Evolutionary conservation across 2,797 vertebrate genomes (phyloP).

Genomic region (Merluccius polli): DNA sequence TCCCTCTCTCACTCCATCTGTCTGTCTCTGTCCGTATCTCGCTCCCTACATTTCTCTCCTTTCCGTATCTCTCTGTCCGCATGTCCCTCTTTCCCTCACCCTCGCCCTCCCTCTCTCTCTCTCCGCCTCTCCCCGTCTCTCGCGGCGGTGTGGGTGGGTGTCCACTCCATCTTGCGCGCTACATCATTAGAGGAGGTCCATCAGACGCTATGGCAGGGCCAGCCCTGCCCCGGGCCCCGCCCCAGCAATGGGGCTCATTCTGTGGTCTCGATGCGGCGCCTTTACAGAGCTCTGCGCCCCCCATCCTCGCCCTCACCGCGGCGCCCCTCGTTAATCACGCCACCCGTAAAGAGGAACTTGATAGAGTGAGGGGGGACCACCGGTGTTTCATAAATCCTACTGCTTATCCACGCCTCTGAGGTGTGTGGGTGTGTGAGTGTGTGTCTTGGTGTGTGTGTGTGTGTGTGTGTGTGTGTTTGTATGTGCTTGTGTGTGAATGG

Average conservation of each 20-base stretch:
- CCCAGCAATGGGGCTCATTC: constrained; percentile 39
- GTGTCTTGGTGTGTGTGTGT: constrained; percentile 15
- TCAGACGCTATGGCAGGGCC: constrained; percentile 46
- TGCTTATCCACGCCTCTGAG: constrained; percentile 69
- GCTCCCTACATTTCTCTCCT: constrained; percentile 17
- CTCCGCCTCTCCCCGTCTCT: not conserved
- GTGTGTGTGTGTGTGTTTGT: constrained; percentile 44
- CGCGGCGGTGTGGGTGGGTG: constrained; percentile 25
- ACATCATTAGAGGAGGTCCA: constrained; percentile 57
- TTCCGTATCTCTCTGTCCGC: constrained; percentile 39
- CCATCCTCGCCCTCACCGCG: constrained; percentile 46
- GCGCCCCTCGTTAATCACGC: constrained; percentile 64
- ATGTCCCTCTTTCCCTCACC: constrained; percentile 17
- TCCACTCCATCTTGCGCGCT: constrained; percentile 56
- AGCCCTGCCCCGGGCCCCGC: constrained; percentile 18
- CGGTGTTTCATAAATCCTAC: constrained; percentile 74
- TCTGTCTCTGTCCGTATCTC: constrained; percentile 22
- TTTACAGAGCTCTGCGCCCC: constrained; percentile 44
- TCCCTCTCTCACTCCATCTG: constrained; percentile 12
- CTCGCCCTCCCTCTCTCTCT: constrained; percentile 9
- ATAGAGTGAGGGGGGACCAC: constrained; percentile 67
- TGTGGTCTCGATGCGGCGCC: constrained; percentile 43
- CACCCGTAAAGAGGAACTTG: constrained; percentile 67
- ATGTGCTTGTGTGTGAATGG: constrained; percentile 9
- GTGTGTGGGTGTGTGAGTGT: constrained; percentile 44